Evolutionary conservation across 64 coral and sea anemone species (phyloP).

Genomic region (Montipora capricornis): DNA sequence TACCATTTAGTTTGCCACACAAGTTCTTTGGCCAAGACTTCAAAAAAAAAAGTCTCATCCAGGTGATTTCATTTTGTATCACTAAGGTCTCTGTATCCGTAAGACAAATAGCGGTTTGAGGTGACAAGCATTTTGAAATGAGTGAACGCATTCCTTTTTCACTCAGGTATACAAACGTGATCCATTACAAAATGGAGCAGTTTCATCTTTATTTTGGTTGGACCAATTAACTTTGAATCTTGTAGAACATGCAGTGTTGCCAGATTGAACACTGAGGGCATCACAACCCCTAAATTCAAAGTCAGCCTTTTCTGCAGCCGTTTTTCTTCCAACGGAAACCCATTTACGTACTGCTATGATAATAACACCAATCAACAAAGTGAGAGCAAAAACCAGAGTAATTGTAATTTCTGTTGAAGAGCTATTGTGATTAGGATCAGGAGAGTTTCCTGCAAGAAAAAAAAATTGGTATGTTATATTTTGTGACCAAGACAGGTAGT

Average conservation of each 20-base stretch:
- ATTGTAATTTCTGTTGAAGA: neutral
- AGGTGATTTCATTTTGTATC: no score
- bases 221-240: slow-evolving; percentile 1
- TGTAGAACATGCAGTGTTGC: slow-evolving; percentile 17
- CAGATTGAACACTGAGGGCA: slow-evolving; percentile 65
- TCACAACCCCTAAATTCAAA: slow-evolving; percentile 95
- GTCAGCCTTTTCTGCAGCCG: slow-evolving; percentile 77
- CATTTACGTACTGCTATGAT: slow-evolving; percentile 23
- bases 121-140: no score
- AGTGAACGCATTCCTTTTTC: no score
- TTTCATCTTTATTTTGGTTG: neutral
- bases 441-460: neutral
- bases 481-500: neutral
- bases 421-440: neutral
- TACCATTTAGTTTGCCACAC: no score
- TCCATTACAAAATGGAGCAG: neutral
- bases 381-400: neutral
- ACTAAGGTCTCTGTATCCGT: no score
- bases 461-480: neutral
- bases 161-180: neutral
- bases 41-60: no score
- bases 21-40: no score
- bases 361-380: neutral
- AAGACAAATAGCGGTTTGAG: no score
- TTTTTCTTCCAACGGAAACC: neutral